Evolutionary conservation across 2,888 invertebrate genomes (phyloP).

Genomic region (Caenorhabditis auriculariae): DNA sequence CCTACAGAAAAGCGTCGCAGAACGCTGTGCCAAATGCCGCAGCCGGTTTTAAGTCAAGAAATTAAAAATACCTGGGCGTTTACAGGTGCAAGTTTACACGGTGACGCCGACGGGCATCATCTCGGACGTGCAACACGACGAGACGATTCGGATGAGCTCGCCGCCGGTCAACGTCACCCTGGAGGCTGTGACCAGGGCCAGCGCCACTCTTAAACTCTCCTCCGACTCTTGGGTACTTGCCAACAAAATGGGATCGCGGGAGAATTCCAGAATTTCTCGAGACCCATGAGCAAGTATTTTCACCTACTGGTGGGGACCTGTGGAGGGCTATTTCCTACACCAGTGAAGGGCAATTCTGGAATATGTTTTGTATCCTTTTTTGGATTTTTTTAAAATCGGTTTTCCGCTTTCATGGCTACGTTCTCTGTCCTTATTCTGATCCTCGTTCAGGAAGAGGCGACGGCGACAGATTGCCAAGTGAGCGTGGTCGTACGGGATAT

Average conservation of each 20-base stretch:
- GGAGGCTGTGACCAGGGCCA: slow-evolving; percentile 40
- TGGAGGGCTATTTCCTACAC: too few species aligned
- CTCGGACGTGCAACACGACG: slow-evolving; percentile 52
- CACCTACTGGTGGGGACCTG: neutral
- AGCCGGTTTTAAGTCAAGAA: neutral
- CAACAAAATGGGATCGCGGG: too few species aligned
- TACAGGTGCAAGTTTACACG: slow-evolving; percentile 56
- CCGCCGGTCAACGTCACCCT: slow-evolving; percentile 51
- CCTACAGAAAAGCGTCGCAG: neutral
- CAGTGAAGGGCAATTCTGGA: too few species aligned
- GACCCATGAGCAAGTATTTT: neutral
- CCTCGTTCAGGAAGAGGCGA: slow-evolving; percentile 7
- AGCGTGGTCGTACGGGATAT: slow-evolving; percentile 51
- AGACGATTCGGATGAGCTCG: slow-evolving; percentile 48
- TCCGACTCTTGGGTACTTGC: neutral
- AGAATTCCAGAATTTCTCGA: neutral
- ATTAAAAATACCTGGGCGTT: neutral
- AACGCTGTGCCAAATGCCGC: neutral
- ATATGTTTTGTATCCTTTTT: too few species aligned
- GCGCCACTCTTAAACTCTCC: slow-evolving; percentile 17
- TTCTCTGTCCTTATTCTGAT: too few species aligned
- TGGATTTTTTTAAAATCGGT: too few species aligned
- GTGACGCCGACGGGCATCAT: slow-evolving; percentile 61
- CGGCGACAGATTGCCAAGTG: slow-evolving; percentile 43
- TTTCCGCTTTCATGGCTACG: neutral